phyloP scores from a whole-genome alignment of 2,113 vertebrate species.

The Mobula birostris region DNA sequence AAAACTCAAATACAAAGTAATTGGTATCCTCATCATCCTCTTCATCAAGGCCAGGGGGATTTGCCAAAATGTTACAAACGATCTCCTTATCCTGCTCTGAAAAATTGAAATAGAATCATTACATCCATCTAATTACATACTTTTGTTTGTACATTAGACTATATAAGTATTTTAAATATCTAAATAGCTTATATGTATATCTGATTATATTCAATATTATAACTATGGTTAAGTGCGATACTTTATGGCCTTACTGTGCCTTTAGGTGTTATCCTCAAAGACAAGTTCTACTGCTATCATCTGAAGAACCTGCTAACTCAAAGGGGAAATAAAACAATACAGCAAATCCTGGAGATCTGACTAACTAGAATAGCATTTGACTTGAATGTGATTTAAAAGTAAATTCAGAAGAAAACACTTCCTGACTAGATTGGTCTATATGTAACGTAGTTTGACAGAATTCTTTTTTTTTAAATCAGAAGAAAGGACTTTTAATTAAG shows the following conservation, averaged over 20 bases:
- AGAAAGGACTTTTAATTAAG: neutral
- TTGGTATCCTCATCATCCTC: conserved; percentile 70
- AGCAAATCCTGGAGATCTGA: neutral
- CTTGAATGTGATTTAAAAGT: neutral
- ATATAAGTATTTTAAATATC: neutral
- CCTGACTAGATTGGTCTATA: neutral
- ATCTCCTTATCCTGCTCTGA: conserved; percentile 80
- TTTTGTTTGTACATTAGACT: neutral
- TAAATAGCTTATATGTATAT: neutral
- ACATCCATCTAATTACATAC: neutral
- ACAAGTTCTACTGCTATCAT: neutral
- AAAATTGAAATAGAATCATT: conserved; percentile 40
- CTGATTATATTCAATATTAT: neutral
- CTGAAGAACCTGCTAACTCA: neutral
- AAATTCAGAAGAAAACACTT: neutral
- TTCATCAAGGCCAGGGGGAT: conserved; percentile 66
- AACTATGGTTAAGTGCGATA: neutral
- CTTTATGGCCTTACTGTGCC: neutral
- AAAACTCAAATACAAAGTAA: conserved; percentile 88
- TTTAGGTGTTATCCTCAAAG: neutral
- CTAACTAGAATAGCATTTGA: neutral
- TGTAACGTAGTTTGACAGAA: neutral
- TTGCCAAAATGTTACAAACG: conserved; percentile 79
- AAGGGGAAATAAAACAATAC: neutral
- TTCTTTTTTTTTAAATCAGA: neutral